These are phyloP conservation scores for Magallana nippona DNA, from an alignment of 2,888 invertebrate species.

Conservation along the genomic window DNA sequence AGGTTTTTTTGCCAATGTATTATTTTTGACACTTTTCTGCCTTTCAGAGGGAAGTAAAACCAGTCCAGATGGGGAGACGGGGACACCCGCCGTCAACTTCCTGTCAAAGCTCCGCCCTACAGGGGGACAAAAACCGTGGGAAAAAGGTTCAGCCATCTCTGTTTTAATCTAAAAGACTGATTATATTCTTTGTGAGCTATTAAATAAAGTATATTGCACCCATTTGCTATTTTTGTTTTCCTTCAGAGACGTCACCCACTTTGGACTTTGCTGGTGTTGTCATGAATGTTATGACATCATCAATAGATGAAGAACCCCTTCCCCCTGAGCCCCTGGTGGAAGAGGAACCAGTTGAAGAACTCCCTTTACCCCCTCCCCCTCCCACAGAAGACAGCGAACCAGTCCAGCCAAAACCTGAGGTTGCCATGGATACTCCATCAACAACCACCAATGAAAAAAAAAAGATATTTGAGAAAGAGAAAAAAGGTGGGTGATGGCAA, in stretches of 20 bases:
- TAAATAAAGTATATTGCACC: too few species aligned
- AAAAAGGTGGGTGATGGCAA: not conserved
- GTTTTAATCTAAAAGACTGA: not conserved
- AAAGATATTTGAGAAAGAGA: slow-evolving; percentile 25
- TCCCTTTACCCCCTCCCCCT: slow-evolving; percentile 36
- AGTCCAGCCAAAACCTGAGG: slow-evolving; percentile 20
- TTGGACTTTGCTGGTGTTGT: not conserved
- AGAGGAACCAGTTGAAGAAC: slow-evolving; percentile 10
- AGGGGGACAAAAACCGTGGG: slow-evolving; percentile 52
- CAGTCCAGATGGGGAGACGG: not conserved
- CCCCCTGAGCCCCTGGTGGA: not conserved
- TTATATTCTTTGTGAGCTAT: not conserved
- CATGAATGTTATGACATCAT: slow-evolving; percentile 21
- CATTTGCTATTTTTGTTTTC: not conserved
- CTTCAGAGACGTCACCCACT: slow-evolving; percentile 18
- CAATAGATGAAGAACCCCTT: not conserved
- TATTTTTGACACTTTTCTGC: not conserved
- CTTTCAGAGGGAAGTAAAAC: not conserved
- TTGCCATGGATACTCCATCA: slow-evolving; percentile 3
- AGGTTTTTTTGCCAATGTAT: not conserved
- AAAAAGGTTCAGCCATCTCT: slow-evolving; percentile 43
- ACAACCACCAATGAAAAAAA: not conserved
- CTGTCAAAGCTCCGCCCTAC: slow-evolving; percentile 43
- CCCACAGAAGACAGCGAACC: not conserved
- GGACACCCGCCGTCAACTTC: not conserved